Evolutionary conservation across 2,113 vertebrate species (phyloP), one percentile per base, ranked within the genome.

Genomic region (Cephalopholis sonnerati): DNA sequence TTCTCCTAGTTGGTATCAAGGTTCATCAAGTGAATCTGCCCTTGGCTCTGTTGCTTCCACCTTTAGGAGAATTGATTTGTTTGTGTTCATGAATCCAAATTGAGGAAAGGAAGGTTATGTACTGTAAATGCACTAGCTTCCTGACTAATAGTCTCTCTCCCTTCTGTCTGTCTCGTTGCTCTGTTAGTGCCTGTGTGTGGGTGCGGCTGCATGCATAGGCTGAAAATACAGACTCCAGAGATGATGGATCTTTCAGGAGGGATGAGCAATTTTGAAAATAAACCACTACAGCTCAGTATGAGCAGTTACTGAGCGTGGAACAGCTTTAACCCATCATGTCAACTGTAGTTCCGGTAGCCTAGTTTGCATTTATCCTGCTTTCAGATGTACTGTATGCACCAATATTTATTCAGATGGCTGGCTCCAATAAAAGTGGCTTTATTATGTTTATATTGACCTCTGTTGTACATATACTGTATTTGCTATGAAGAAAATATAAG

Each of bases 261-360:
- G 65, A 85, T 83, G 84, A 89, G 79, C 54, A 71, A 53, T 89
- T 84, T 79, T 27, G 53, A 82, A 86, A 81, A 86, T 72, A 79
- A 77, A 73, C 62, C 55, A 62, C 77, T 61, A 2, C 50, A 44
- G 44, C 74, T 75, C 44, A 59, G 70, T 58, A 4, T 76, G 71
- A 81, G 76, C 44, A 36, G 67, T 46, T 59, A 25, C 32, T 7
- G 64, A 79, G 73, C 9, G 16, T 41, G 41, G 5, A 72, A 46
- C 44, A 66, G 36, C 5, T 77, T 81, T 63, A 16, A 61, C 29
- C 72, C 55, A 54, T 54, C 58, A 57, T 75, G 61, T 73, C 77
- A 66, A 46, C 22, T 66, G 17, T 11, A 62, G 44, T n/a, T 83
- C 10, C 65, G 17, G 32, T 8, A 24, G n/a, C 20, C 24, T 54